Evolutionary conservation across 2,113 vertebrate species (phyloP).

Genomic region (Cheilinus undulatus): DNA sequence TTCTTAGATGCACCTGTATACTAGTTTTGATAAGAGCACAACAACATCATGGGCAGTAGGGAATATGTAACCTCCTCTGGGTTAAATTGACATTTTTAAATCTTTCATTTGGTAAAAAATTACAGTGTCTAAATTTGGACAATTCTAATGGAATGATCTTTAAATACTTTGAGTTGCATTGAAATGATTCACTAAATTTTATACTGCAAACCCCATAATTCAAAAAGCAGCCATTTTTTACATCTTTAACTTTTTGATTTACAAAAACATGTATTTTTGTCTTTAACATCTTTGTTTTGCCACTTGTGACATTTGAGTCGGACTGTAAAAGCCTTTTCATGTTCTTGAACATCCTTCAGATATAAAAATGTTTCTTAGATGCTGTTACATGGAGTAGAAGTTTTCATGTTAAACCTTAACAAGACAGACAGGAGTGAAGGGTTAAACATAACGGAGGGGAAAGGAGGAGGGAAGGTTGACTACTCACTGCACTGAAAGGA

Average conservation of each 20-base stretch:
- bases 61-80: no score
- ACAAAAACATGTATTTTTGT: slow-evolving; percentile 18
- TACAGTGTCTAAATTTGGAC: no score
- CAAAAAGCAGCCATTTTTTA: no score
- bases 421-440: slow-evolving; percentile 17
- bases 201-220: no score
- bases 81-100: no score
- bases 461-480: background rate
- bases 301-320: slow-evolving; percentile 40
- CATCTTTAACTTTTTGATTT: background rate
- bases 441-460: background rate
- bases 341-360: slow-evolving; percentile 37
- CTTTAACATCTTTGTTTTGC: slow-evolving; percentile 26
- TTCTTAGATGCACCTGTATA: no score
- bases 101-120: no score
- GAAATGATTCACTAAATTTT: no score
- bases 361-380: slow-evolving; percentile 19
- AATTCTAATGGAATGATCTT: no score
- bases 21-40: no score
- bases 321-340: slow-evolving; percentile 70
- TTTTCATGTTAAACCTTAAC: slow-evolving; percentile 24
- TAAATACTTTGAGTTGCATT: no score
- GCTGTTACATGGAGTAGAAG: slow-evolving; percentile 23
- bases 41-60: no score
- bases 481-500: background rate